Evolutionary conservation across 2,797 vertebrate species (phyloP).

Genomic region (Cetoscarus ocellatus): DNA sequence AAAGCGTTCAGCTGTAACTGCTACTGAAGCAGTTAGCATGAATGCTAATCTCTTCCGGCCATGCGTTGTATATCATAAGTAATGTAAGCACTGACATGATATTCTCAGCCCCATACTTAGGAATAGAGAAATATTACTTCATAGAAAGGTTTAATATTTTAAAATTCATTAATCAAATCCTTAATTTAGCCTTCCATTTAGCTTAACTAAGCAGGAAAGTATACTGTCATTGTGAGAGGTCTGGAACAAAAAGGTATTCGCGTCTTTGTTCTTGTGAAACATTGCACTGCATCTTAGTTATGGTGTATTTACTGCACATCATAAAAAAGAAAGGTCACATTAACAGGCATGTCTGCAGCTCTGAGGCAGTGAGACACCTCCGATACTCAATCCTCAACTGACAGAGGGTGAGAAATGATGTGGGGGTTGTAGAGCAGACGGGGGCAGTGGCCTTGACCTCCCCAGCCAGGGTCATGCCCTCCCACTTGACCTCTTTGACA

Average conservation of each 20-base stretch:
- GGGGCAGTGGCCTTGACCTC: constrained; percentile 72
- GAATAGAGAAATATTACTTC: too few relatives aligned
- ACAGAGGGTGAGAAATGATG: constrained; percentile 79
- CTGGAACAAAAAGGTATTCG: not conserved
- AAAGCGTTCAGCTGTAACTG: too few relatives aligned
- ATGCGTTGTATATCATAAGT: too few relatives aligned
- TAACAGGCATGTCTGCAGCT: constrained; percentile 19
- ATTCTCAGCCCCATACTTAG: too few relatives aligned
- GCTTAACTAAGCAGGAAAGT: not conserved
- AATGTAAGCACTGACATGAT: too few relatives aligned
- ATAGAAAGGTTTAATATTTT: too few relatives aligned
- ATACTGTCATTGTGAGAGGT: not conserved
- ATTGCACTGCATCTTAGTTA: constrained; percentile 5
- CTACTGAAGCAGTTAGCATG: too few relatives aligned
- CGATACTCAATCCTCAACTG: constrained; percentile 63
- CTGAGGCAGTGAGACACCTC: constrained; percentile 33
- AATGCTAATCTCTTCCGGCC: too few relatives aligned
- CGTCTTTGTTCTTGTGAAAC: not conserved
- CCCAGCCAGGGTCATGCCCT: constrained; percentile 53
- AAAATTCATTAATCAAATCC: too few relatives aligned
- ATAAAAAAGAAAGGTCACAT: constrained; percentile 23
- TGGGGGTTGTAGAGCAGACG: constrained; percentile 65
- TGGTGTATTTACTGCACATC: constrained; percentile 27
- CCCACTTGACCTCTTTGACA: constrained; percentile 62
- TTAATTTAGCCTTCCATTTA: not conserved